Base-by-base conservation (phyloP, 2,888 invertebrate species). In the Zaprionus bogoriensis region DNA sequence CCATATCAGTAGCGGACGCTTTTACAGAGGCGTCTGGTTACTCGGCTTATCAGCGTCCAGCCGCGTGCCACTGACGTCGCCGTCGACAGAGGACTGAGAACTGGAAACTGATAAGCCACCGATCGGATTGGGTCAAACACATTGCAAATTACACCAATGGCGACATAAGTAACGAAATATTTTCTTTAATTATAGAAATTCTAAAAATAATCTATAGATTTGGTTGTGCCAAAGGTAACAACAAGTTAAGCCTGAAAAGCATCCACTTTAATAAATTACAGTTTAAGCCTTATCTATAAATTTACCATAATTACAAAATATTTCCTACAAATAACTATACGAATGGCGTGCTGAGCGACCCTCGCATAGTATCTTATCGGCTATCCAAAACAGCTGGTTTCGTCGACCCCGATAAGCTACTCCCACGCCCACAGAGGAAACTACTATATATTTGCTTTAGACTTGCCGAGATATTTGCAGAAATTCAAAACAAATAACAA, bases 41-140 rank as follows among this genome's bases (percentile, higher is more conserved):
- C 54, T 25, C 62, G 63, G 28, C 66, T 79, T 82, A 85, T 79
- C 79, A 79, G 60, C 62, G 48, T 47, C 36, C 38, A 54, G 83
- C 86, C 83, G 69, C 85, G 79, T 79, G 79, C 83, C 85, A 62
- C 57, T 42, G 51, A 39, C 61, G 55, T 39, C 58, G 45, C 51
- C 62, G 14, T 9, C 14, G 17, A 36, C 14, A 12, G 41, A 22
- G n/a, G 22, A 3, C 4, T 17, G 32, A 71, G 28, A 27, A 44
- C 47, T 48, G 59, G 10, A 20, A 10, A 41, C 52, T 75, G 85
- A 79, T 79, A 85, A 75, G 67, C 14, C 25, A 14, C 2, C 42
- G 20, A 52, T 48, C 44, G 51, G 62, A 78, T 60, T 82, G 64
- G 77, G 76, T 75, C 79, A 63, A 66, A 48, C 69, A 77, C 58